Percentiles rank a stretch among this genome's conserved stretches.
phyloP scores from a whole-genome alignment of 2,888 invertebrate genomes.

The Bibio marci region DNA sequence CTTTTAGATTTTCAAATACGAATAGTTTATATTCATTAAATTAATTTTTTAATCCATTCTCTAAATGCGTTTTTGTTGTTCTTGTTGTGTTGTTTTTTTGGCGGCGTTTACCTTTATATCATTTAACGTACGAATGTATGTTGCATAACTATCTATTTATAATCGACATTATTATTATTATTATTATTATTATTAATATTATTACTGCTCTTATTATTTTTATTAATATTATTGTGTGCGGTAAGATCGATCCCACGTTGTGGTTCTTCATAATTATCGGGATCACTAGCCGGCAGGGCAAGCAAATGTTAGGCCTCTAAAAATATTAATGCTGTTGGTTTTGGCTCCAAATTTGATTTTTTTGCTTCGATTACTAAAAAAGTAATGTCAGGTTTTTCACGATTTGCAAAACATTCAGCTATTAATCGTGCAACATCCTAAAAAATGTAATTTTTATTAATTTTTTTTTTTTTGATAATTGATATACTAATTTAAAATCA shows the following conservation, averaged over 20 bases:
- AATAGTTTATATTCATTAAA: too few relatives aligned
- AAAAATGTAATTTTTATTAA: conserved; percentile 1
- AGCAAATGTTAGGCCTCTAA: conserved; percentile 85
- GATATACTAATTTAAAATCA: too few relatives aligned
- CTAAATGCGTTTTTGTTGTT: too few relatives aligned
- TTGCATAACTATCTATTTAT: too few relatives aligned
- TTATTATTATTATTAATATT: too few relatives aligned
- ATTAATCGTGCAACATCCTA: conserved; percentile 76
- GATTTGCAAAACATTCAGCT: conserved; percentile 83
- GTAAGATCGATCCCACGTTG: conserved; percentile 29
- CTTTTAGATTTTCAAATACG: too few relatives aligned
- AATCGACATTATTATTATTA: too few relatives aligned
- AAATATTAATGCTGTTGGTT: conserved; percentile 79
- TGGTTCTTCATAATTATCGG: conserved; percentile 18
- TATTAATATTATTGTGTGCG: background rate
- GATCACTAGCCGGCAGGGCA: conserved; percentile 64
- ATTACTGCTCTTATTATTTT: background rate
- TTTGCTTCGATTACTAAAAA: conserved; percentile 87
- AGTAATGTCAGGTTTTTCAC: conserved; percentile 73
- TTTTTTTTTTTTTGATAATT: background rate
- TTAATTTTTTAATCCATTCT: too few relatives aligned
- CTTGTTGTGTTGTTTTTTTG: too few relatives aligned
- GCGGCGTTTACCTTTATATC: too few relatives aligned
- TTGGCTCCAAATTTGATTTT: conserved; percentile 80
- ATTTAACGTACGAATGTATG: too few relatives aligned